Evolutionary conservation across 1,140 invertebrate species (phyloP), one percentile per base, ranked within the genome.

Genomic region (Diprion similis): DNA sequence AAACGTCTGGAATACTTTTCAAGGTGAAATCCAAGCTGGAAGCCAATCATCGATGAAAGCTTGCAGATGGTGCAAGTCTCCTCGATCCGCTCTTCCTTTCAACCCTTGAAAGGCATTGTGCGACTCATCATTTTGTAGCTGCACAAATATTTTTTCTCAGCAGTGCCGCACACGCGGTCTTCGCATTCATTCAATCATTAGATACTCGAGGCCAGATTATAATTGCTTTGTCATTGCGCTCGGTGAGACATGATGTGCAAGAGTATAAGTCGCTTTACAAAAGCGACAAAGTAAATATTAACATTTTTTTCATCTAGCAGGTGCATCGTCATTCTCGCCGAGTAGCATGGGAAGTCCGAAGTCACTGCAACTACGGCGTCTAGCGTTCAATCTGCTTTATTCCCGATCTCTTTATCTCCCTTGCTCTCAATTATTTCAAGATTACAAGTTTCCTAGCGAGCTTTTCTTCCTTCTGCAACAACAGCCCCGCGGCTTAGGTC

Each of bases 221-320:
- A 59, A 59, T 59, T 17, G 51, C 51, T 59, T 59, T 59, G 51
- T 59, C 51, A 59, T 59, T 59, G 51, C 6, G 24, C 51, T 59
- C n/a, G 11, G 24, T 37, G 51, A 59, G 51, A 59, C 51, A 17
- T 17, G 11, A 37, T 37, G 24, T 37, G 24, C 24, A 37, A 59
- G 3, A 13, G 51, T 59, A 59, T 59, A 59, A 37, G 51, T 59
- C 51, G n/a, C 51, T 17, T 17, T 15, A 59, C 51, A 59, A 59
- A 15, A 59, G 75, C 75, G 78, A 76, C 73, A 77, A 79, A 81
- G 80, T 78, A 81, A 84, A 85, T 83, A 83, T 83, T 83, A 77
- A 74, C 77, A 80, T 83, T 85, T 76, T 37, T 77, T 79, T 80
- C 81, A 83, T 81, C 83, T 84, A 81, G 80, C 77, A 69, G 19